These are phyloP conservation scores for Hetaerina titia DNA, from an alignment of 2,888 invertebrate genomes.

Conservation along the genomic window DNA sequence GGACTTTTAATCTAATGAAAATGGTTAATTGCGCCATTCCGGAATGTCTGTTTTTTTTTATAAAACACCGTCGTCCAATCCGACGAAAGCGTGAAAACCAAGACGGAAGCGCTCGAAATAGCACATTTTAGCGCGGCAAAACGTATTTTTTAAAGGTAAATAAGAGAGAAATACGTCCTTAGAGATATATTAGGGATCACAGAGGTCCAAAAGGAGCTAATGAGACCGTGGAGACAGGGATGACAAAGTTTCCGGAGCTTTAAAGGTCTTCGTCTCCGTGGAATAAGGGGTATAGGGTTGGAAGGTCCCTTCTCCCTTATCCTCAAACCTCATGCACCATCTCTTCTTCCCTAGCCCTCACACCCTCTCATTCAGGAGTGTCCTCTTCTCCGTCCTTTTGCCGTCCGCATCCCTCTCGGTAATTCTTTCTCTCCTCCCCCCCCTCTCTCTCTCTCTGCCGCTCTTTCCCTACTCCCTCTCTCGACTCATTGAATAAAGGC, in stretches of 20 bases:
- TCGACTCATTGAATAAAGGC: slow-evolving; percentile 24
- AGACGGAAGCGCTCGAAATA: not conserved
- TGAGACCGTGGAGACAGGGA: not conserved
- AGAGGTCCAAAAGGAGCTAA: not conserved
- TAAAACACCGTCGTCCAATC: not conserved
- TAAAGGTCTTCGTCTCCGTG: not conserved
- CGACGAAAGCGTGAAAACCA: not conserved
- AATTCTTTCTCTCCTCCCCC: not conserved
- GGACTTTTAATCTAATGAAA: too few species aligned
- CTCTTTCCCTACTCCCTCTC: not conserved
- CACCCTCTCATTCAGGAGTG: not conserved
- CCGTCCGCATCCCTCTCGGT: not conserved
- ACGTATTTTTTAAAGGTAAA: not conserved
- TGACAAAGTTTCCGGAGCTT: not conserved
- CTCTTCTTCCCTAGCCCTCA: not conserved
- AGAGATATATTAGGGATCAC: slow-evolving; percentile 18
- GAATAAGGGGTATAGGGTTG: not conserved
- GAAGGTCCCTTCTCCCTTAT: not conserved
- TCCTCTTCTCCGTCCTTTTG: not conserved
- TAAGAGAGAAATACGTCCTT: not conserved
- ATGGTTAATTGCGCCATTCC: too few species aligned
- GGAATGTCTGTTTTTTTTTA: too few species aligned
- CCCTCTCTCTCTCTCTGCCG: not conserved
- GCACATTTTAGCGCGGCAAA: not conserved
- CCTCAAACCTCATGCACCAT: not conserved